These are phyloP conservation scores for Theristicus caerulescens DNA, from an alignment of 2,113 vertebrate species.

Conservation along the genomic window DNA sequence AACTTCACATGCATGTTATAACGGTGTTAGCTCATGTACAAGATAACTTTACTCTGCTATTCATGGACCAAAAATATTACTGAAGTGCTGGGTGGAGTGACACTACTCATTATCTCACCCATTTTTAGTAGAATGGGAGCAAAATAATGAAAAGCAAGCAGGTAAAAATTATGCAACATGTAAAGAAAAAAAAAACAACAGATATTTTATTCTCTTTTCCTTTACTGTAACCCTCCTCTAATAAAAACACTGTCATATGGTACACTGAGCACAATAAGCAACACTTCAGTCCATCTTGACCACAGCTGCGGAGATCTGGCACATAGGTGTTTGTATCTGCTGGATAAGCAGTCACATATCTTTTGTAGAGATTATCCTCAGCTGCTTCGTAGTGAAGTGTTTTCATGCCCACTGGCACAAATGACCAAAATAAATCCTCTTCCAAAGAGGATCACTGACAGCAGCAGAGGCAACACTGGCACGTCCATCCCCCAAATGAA, in stretches of 20 bases:
- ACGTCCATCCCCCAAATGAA: not conserved
- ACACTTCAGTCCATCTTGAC: not conserved
- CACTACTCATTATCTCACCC: not conserved
- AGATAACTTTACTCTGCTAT: not conserved
- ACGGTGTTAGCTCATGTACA: not conserved
- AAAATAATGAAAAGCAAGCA: not conserved
- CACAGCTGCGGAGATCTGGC: conserved; percentile 36
- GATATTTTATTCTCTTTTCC: not conserved
- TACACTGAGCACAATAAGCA: not conserved
- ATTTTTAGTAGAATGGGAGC: not conserved
- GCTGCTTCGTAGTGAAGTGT: conserved; percentile 12
- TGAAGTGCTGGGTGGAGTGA: not conserved
- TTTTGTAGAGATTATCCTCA: conserved; percentile 5
- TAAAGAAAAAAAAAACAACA: not conserved
- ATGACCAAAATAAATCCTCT: conserved; percentile 61
- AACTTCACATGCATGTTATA: not conserved
- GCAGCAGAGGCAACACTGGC: not conserved
- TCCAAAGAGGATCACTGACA: conserved; percentile 18
- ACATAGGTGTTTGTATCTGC: not conserved
- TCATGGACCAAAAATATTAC: not conserved
- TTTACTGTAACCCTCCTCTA: not conserved
- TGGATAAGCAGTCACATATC: not conserved
- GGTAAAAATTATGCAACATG: not conserved
- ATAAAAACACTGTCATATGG: fast-evolving
- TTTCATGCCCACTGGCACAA: conserved; percentile 9